Conservation (phyloP, 2,113 vertebrate genomes). For the Azemiops feae region DNA sequence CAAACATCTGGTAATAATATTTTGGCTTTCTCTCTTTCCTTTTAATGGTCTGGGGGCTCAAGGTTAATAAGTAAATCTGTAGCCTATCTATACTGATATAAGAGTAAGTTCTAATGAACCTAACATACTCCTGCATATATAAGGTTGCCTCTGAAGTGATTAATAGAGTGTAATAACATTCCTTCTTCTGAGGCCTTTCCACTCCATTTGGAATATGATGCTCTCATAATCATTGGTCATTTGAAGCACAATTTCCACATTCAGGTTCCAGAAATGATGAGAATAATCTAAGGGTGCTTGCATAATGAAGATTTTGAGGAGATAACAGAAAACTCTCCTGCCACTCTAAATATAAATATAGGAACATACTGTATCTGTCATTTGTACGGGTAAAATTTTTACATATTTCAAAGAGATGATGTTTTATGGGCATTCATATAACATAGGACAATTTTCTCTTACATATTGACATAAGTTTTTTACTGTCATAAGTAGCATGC, state of each 20-base stretch:
- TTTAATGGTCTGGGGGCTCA: not conserved
- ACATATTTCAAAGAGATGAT: not conserved
- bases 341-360: not conserved
- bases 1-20: not conserved
- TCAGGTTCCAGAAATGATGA: not conserved
- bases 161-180: not conserved
- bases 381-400: not conserved
- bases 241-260: not conserved
- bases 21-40: not conserved
- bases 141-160: not conserved
- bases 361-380: not conserved
- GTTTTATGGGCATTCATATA: not conserved
- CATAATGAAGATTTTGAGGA: not conserved
- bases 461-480: not conserved
- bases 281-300: not conserved
- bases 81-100: not conserved
- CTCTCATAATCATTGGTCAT: conserved; percentile 5
- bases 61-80: not conserved
- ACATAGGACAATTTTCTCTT: not conserved
- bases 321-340: not conserved
- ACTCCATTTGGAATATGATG: not conserved
- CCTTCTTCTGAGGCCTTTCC: not conserved
- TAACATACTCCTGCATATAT: no score
- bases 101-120: not conserved
- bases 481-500: not conserved